These are phyloP conservation scores for Aphyosemion australe DNA, from an alignment of 2,113 vertebrate genomes.

Conservation along the genomic window DNA sequence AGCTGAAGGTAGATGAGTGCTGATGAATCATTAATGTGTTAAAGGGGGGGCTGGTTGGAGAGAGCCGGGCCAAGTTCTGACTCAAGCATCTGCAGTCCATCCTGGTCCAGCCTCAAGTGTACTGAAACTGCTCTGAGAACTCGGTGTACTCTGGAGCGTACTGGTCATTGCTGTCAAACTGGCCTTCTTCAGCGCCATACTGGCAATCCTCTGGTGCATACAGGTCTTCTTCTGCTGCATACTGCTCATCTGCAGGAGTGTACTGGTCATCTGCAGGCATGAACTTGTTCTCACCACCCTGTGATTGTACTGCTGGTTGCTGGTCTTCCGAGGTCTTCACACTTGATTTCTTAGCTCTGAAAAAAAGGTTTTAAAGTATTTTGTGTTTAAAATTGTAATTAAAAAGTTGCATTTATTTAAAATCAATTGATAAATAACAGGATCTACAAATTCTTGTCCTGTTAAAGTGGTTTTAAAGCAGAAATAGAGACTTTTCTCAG, in stretches of 20 bases:
- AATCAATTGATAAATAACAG: too few species aligned
- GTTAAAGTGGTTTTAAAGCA: too few species aligned
- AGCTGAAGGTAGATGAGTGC: slow-evolving; percentile 18
- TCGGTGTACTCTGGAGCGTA: slow-evolving; percentile 42
- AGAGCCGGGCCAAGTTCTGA: slow-evolving; percentile 61
- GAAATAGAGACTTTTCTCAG: too few species aligned
- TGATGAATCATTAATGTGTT: slow-evolving; percentile 30
- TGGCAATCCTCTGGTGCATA: not conserved
- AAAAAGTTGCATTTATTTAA: not conserved
- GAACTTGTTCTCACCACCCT: slow-evolving; percentile 1
- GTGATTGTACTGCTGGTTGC: slow-evolving; percentile 25
- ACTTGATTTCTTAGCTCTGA: slow-evolving; percentile 64
- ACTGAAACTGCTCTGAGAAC: slow-evolving; percentile 64
- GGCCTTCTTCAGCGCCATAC: slow-evolving; percentile 7
- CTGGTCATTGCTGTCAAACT: slow-evolving; percentile 15
- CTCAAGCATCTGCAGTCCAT: slow-evolving; percentile 49
- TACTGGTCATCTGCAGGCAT: not conserved
- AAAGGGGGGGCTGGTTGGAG: slow-evolving; percentile 49
- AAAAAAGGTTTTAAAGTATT: slow-evolving; percentile 4
- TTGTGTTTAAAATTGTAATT: not conserved
- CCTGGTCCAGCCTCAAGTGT: slow-evolving; percentile 37
- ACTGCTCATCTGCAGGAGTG: slow-evolving; percentile 14
- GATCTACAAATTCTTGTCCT: too few species aligned
- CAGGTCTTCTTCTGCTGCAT: not conserved
- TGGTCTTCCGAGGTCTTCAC: slow-evolving; percentile 45